These are phyloP conservation scores for Muscicapa adusta DNA, from an alignment of 2,113 vertebrate genomes.

Conservation along the genomic window DNA sequence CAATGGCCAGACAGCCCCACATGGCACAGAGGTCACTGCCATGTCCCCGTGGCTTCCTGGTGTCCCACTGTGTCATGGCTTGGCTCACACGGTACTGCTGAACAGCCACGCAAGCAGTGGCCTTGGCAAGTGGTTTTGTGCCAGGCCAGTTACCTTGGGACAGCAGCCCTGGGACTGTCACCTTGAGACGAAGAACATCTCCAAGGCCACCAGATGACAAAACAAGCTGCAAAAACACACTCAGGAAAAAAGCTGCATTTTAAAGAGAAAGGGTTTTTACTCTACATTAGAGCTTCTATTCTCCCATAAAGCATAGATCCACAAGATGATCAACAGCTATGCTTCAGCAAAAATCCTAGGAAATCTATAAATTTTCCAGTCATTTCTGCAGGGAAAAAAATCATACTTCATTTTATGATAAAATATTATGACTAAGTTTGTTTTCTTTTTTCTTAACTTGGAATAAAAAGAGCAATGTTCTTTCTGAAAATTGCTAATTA, in stretches of 20 bases:
- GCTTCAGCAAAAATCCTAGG: background rate
- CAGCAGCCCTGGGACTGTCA: background rate
- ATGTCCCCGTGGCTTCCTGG: accelerated
- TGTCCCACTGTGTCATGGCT: background rate
- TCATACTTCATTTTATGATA: background rate
- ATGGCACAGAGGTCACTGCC: accelerated
- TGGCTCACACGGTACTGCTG: background rate
- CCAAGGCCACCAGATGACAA: background rate
- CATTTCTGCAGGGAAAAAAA: background rate
- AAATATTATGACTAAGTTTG: background rate
- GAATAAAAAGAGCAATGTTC: background rate
- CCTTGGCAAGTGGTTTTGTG: background rate
- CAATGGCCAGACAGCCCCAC: background rate
- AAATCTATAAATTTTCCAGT: background rate
- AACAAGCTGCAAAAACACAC: background rate
- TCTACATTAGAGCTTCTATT: background rate
- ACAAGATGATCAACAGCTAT: background rate
- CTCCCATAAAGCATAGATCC: background rate
- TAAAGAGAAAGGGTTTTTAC: background rate
- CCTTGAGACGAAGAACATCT: background rate
- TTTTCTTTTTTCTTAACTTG: background rate
- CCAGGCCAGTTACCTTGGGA: background rate
- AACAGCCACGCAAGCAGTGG: background rate
- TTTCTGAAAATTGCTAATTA: slow-evolving; percentile 49
- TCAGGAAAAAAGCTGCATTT: background rate